Evolutionary conservation across 1,140 invertebrate genomes (phyloP).

Genomic region (Galendromus occidentalis): DNA sequence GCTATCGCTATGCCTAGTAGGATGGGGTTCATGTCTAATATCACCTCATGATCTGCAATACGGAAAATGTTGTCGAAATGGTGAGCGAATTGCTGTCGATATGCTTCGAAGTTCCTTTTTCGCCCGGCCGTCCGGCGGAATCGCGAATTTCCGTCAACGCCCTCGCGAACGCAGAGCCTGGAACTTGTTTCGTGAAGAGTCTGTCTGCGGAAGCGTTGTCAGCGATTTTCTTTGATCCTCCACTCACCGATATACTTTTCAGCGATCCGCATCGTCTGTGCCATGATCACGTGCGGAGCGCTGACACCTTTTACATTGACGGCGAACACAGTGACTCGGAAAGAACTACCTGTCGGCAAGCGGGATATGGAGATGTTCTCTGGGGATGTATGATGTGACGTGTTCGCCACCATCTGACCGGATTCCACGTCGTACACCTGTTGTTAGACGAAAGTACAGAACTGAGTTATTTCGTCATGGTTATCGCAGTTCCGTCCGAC

Average conservation of each 20-base stretch:
- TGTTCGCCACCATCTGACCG: background rate
- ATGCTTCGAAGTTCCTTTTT: no score
- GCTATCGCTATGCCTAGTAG: background rate
- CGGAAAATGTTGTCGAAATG: background rate
- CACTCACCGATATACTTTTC: background rate
- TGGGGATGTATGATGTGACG: background rate
- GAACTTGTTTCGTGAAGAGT: no score
- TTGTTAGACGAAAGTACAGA: background rate
- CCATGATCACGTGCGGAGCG: constrained; percentile 10
- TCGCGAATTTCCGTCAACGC: no score
- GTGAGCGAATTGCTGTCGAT: background rate
- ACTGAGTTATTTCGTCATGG: background rate
- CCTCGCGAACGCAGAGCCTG: no score
- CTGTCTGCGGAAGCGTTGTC: no score
- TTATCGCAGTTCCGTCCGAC: no score
- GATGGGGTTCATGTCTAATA: background rate
- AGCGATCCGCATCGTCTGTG: constrained; percentile 4
- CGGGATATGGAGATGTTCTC: background rate
- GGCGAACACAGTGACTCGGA: background rate
- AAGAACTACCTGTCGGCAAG: background rate
- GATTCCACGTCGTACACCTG: constrained; percentile 7
- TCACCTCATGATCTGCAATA: constrained; percentile 1
- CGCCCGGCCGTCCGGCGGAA: no score
- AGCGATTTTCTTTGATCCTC: background rate
- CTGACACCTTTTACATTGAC: constrained; percentile 9